A percentile compares a stretch with the other conserved stretches of the same genome.
Evolutionary conservation across 2,888 invertebrate species (phyloP).

Genomic region (Caenorhabditis sp.): DNA sequence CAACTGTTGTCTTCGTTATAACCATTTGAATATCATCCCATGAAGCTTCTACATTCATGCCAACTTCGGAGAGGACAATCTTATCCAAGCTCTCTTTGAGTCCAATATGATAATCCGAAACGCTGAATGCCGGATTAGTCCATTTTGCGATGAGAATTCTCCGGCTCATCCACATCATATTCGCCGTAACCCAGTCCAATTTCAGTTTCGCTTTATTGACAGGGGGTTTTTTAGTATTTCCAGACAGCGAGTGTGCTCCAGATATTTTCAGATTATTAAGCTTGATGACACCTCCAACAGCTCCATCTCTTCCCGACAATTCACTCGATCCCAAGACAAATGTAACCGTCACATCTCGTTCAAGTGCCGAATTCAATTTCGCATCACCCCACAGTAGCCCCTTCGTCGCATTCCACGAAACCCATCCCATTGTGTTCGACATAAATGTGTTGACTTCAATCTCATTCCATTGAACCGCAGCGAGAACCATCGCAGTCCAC

Average conservation of each 20-base stretch:
- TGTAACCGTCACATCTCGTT: constrained; percentile 50
- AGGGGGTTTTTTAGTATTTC: constrained; percentile 52
- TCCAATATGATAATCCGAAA: constrained; percentile 22
- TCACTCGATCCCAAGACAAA: constrained; percentile 78
- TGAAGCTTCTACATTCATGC: constrained; percentile 71
- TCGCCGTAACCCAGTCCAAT: constrained; percentile 73
- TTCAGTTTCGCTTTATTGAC: constrained; percentile 52
- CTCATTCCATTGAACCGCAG: constrained; percentile 93
- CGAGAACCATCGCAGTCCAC: constrained; percentile 77
- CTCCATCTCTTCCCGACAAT: constrained; percentile 94
- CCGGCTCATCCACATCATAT: constrained; percentile 98
- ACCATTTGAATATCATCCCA: constrained; percentile 97
- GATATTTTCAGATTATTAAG: constrained; percentile 34
- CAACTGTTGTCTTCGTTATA: constrained; percentile 94
- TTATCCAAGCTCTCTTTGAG: constrained; percentile 23
- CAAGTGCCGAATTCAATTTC: constrained; percentile 55
- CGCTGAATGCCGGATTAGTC: constrained; percentile 19
- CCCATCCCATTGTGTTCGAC: constrained; percentile 99
- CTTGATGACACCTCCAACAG: constrained; percentile 91
- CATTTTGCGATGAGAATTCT: constrained; percentile 83
- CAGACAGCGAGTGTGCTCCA: constrained; percentile 26
- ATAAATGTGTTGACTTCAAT: constrained; percentile 98
- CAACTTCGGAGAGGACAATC: constrained; percentile 18
- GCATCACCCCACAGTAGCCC: constrained; percentile 55
- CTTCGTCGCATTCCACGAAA: constrained; percentile 76